Conservation (phyloP, 2,888 invertebrate genomes). For the Chrysolina haemoptera region DNA sequence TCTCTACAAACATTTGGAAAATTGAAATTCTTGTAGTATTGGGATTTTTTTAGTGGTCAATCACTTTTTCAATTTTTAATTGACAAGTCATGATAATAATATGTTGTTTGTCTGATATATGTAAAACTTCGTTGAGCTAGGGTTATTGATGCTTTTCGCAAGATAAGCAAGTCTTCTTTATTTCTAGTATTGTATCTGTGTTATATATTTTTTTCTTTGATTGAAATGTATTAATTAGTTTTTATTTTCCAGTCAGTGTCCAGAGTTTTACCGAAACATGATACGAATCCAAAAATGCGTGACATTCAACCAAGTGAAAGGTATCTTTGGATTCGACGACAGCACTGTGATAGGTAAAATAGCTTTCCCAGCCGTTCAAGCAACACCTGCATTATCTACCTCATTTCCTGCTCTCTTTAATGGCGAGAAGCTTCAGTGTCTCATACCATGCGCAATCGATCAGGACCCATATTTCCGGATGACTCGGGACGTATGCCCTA, state of each 20-base stretch:
- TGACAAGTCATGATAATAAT: too few species aligned
- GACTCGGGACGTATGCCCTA: slow-evolving; percentile 98
- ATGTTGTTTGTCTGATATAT: too few species aligned
- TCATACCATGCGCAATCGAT: slow-evolving; percentile 99
- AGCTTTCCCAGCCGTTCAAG: slow-evolving; percentile 96
- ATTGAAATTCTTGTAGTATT: too few species aligned
- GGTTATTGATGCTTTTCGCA: too few species aligned
- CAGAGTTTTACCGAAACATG: slow-evolving; percentile 95
- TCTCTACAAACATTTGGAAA: too few species aligned
- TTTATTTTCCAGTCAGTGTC: slow-evolving; percentile 78
- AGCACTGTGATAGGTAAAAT: slow-evolving; percentile 98
- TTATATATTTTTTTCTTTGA: not conserved
- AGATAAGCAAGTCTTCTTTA: too few species aligned
- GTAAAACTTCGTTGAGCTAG: too few species aligned
- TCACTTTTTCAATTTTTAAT: too few species aligned
- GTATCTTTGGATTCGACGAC: slow-evolving; percentile 98
- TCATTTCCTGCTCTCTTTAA: slow-evolving; percentile 94
- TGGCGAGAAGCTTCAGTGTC: slow-evolving; percentile 82
- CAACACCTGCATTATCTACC: slow-evolving; percentile 92
- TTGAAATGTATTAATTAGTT: slow-evolving; percentile 24
- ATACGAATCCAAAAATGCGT: slow-evolving; percentile 93
- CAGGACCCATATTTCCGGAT: slow-evolving; percentile 99
- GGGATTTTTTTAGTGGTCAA: too few species aligned
- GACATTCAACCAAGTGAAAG: slow-evolving; percentile 97
- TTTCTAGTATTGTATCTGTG: too few species aligned